These are phyloP conservation scores for Poecile atricapillus DNA, from an alignment of 2,113 vertebrate species.

Conservation along the genomic window DNA sequence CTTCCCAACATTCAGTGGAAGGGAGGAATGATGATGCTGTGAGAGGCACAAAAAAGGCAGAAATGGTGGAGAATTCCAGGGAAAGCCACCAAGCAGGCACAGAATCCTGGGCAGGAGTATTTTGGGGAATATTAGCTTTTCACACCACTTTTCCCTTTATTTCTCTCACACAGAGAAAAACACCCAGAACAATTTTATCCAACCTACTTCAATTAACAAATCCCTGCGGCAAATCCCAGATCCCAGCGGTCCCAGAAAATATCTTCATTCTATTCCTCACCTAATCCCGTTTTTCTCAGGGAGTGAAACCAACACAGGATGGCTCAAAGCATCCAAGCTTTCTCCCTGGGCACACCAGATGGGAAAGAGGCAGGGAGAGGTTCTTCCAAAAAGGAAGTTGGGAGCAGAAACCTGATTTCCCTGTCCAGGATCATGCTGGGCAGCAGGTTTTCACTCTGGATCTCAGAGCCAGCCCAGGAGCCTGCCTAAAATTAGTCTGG, in stretches of 20 bases:
- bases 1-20: not conserved
- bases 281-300: not conserved
- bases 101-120: not conserved
- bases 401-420: not conserved
- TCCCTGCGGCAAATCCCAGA: not conserved
- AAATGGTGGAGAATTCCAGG: not conserved
- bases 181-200: not conserved
- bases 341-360: slow-evolving; percentile 9
- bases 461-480: not conserved
- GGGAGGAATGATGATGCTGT: not conserved
- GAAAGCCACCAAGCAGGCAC: not conserved
- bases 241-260: not conserved
- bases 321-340: not conserved
- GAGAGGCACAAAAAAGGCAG: not conserved
- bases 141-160: not conserved
- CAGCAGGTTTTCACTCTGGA: slow-evolving; percentile 21
- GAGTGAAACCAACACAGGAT: not conserved
- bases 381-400: not conserved
- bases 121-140: not conserved
- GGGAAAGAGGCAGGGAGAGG: not conserved
- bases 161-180: not conserved
- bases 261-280: not conserved
- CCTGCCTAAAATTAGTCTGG: slow-evolving; percentile 21
- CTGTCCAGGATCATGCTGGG: slow-evolving; percentile 18
- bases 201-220: not conserved